These are phyloP conservation scores for Zaprionus inermis DNA, from an alignment of 1,140 invertebrate species.

Conservation along the genomic window DNA sequence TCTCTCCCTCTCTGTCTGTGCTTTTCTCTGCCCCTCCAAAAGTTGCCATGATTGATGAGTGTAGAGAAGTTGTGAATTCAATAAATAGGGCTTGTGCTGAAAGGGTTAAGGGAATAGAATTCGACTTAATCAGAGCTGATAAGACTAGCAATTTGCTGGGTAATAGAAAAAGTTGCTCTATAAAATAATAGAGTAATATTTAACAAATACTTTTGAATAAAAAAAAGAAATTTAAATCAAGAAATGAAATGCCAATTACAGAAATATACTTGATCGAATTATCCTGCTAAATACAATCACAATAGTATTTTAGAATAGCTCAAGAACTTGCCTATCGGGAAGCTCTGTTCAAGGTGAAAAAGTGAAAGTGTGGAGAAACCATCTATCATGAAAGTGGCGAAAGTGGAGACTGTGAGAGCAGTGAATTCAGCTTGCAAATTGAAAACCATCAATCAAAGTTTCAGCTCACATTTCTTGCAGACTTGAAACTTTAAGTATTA, in stretches of 20 bases:
- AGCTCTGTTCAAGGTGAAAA: background rate
- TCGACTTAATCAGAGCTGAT: background rate
- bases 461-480: conserved; percentile 1
- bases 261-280: no score
- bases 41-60: conserved; percentile 34
- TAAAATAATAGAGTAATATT: background rate
- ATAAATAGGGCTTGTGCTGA: conserved; percentile 3
- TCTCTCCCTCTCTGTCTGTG: background rate
- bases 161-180: conserved; percentile 19
- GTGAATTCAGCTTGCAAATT: conserved; percentile 56
- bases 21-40: background rate
- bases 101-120: background rate
- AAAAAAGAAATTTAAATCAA: background rate
- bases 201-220: background rate
- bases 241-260: no score
- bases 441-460: conserved; percentile 72
- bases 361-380: conserved; percentile 12
- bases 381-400: conserved; percentile 33
- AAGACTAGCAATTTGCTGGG: background rate
- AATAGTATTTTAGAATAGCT: background rate
- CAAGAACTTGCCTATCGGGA: background rate
- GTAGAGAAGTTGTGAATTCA: conserved; percentile 26
- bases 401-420: conserved; percentile 41
- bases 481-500: conserved; percentile 12
- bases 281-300: background rate